Evolutionary conservation across 2,888 invertebrate species (phyloP).

Genomic region (Acrobasis suavella): DNA sequence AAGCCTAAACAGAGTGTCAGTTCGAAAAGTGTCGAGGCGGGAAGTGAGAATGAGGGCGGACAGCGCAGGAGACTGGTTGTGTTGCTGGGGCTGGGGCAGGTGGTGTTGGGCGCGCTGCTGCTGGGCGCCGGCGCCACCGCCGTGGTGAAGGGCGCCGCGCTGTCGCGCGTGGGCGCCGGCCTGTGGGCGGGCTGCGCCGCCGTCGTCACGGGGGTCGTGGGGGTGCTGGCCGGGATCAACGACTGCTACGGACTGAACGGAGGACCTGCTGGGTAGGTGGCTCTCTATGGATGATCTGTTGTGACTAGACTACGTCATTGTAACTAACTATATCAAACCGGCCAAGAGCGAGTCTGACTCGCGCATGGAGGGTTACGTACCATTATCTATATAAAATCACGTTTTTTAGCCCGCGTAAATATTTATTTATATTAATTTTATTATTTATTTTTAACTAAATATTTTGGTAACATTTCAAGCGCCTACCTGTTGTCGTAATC

Average conservation of each 20-base stretch:
- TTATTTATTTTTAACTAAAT: no score
- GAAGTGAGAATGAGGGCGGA: slow-evolving; percentile 49
- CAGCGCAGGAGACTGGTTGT: slow-evolving; percentile 65
- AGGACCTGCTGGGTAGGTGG: slow-evolving; percentile 56
- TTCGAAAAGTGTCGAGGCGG: slow-evolving; percentile 70
- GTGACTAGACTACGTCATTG: no score
- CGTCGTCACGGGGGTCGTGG: slow-evolving; percentile 83
- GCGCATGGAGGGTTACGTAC: no score
- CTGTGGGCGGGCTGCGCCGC: slow-evolving; percentile 86
- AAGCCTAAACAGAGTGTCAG: slow-evolving; percentile 63
- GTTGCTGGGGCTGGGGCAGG: slow-evolving; percentile 83
- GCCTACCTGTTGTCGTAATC: no score
- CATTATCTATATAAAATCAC: no score
- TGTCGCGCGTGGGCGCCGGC: slow-evolving; percentile 84
- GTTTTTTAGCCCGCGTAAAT: no score
- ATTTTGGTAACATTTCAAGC: no score
- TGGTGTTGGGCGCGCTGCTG: slow-evolving; percentile 84
- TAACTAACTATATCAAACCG: no score
- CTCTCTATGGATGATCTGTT: no score
- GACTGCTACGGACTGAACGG: slow-evolving; percentile 76
- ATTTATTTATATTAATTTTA: no score
- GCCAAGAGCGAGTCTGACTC: no score
- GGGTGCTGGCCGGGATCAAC: slow-evolving; percentile 83
- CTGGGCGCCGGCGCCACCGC: slow-evolving; percentile 85
- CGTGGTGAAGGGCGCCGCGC: slow-evolving; percentile 83